Conservation (phyloP, 2,797 vertebrate species). For the Champsocephalus esox region DNA sequence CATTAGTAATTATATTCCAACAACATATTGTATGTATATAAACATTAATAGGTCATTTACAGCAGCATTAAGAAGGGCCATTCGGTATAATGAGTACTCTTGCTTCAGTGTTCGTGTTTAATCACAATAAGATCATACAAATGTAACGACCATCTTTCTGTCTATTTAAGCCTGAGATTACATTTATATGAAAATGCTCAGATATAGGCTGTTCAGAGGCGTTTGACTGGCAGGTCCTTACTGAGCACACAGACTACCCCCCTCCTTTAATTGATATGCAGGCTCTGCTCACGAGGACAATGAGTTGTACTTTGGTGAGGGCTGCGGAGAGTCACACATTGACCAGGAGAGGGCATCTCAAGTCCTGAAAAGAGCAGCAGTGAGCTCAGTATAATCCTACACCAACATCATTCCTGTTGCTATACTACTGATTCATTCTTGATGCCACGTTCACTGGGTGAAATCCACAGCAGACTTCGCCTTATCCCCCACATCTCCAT, state of each 20-base stretch:
- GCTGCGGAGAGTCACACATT: slow-evolving; percentile 47
- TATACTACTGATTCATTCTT: slow-evolving; percentile 72
- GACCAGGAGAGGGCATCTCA: slow-evolving; percentile 84
- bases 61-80: not conserved
- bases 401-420: slow-evolving; percentile 75
- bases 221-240: not conserved
- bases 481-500: slow-evolving; percentile 31
- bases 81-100: too few species aligned
- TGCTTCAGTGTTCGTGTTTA: too few species aligned
- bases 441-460: slow-evolving; percentile 64
- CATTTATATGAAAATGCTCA: not conserved
- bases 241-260: slow-evolving; percentile 26
- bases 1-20: not conserved
- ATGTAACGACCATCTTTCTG: not conserved
- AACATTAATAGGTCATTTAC: too few species aligned
- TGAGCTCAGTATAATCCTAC: slow-evolving; percentile 47
- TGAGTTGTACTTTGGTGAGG: slow-evolving; percentile 23
- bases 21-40: too few species aligned
- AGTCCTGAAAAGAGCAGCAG: slow-evolving; percentile 51
- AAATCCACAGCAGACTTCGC: slow-evolving; percentile 61
- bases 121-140: slow-evolving; percentile 1
- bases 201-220: not conserved
- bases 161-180: not conserved
- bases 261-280: slow-evolving; percentile 52
- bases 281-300: slow-evolving; percentile 47